Evolutionary conservation across 2,113 vertebrate species (phyloP).

Genomic region (Hoplias malabaricus): DNA sequence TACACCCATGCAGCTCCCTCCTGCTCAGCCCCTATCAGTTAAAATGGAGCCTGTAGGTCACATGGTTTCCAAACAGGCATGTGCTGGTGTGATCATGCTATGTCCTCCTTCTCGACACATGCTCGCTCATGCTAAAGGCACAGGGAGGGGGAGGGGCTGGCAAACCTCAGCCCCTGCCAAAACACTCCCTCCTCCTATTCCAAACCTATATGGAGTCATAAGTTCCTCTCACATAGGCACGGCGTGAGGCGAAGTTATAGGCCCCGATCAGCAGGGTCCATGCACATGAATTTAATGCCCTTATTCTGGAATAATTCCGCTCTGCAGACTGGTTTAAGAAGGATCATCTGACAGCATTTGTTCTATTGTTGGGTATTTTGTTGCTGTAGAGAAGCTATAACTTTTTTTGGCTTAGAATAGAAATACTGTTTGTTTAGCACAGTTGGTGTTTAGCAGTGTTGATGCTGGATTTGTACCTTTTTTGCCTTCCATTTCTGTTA

Average conservation of each 20-base stretch:
- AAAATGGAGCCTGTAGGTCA: constrained; percentile 75
- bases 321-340: background rate
- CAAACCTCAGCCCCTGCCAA: constrained; percentile 13
- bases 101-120: constrained; percentile 24
- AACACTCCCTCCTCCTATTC: constrained; percentile 1
- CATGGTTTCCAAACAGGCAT: constrained; percentile 70
- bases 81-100: constrained; percentile 58
- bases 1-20: constrained; percentile 12
- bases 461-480: too few species aligned
- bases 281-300: background rate
- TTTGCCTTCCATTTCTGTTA: too few species aligned
- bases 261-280: background rate
- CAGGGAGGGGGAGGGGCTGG: constrained; percentile 43
- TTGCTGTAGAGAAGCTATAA: background rate
- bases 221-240: constrained; percentile 29
- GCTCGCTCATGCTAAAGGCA: constrained; percentile 48
- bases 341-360: background rate
- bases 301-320: background rate
- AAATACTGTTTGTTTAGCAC: background rate
- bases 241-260: background rate
- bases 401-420: background rate
- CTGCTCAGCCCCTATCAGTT: constrained; percentile 59
- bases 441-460: too few species aligned
- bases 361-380: background rate
- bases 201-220: constrained; percentile 36